Base-by-base conservation (phyloP, 2,888 invertebrate genomes). In the Cheilosia variabilis region DNA sequence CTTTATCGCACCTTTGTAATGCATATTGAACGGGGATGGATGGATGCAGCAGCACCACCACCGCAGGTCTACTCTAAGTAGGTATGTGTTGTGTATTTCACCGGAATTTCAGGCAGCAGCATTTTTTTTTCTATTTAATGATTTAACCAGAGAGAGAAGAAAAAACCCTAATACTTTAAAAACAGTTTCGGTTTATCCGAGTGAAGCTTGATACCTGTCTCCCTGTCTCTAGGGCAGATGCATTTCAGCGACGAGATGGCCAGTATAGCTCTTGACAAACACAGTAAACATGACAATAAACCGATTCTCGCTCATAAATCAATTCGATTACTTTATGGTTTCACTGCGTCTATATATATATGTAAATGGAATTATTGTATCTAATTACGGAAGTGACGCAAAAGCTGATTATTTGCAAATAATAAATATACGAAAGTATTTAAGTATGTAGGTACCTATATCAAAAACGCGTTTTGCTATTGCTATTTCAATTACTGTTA, bases 371-470 rank as follows among this genome's bases (percentile, higher is more conserved):
- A 34, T 37, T 22, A 84, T 81, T 72, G 76, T 80, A 84, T 76
- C 60, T 80, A 77, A 72, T 81, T 86, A 86, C 86, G 86, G 86
- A 86, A 86, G 86, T 86, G 86, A 81, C 86, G 81, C 81, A 81
- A 86, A 77, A 63, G 72, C 62, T 63, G 80, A 80, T 76, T 76
- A 68, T 66, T 66, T 84, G 84, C 69, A 72, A 78, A 83, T 78
- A 83, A 65, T 72, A 72, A 50, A 41, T 60, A 45, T 27, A 34
- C 13, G n/a, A n/a, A n/a, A n/a, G n/a, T n/a, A n/a, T n/a, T n/a
- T n/a, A n/a, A n/a, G n/a, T n/a, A n/a, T n/a, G n/a, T n/a, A n/a
- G n/a, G n/a, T n/a, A n/a, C n/a, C n/a, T n/a, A n/a, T n/a, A n/a
- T n/a, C n/a, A n/a, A n/a, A n/a, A 63, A 68, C 55, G 52, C 60